A percentile compares a stretch with the other conserved stretches of the same genome.
Evolutionary conservation across 2,888 invertebrate genomes (phyloP).

Genomic region (Cerastis rubricosa): DNA sequence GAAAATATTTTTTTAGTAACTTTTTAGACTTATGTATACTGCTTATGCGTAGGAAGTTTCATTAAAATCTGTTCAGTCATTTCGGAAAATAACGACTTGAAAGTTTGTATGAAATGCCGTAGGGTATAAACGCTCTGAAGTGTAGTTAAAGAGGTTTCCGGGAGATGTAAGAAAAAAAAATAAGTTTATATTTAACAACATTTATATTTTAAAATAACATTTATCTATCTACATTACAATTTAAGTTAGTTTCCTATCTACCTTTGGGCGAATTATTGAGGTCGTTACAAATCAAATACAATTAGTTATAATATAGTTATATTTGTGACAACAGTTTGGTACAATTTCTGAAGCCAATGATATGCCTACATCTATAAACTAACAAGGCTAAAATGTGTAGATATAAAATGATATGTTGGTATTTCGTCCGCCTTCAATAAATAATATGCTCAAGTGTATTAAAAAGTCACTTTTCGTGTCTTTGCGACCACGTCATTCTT

Average conservation of each 20-base stretch:
- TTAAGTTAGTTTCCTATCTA: conserved; percentile 66
- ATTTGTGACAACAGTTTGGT: conserved; percentile 29
- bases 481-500: not conserved
- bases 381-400: not conserved
- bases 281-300: conserved; percentile 46
- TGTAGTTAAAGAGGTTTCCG: not conserved
- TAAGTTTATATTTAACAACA: conserved; percentile 49
- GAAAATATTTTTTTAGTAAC: too few species aligned
- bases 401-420: conserved; percentile 13
- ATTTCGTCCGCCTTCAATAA: not conserved
- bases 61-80: too few species aligned
- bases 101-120: too few species aligned
- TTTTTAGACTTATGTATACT: too few species aligned
- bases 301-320: conserved; percentile 19
- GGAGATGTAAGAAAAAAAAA: not conserved
- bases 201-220: conserved; percentile 67
- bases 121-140: too few species aligned
- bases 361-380: conserved; percentile 20
- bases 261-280: conserved; percentile 71
- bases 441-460: not conserved
- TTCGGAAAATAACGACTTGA: too few species aligned
- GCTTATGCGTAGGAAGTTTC: too few species aligned
- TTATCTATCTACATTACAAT: conserved; percentile 69
- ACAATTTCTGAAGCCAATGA: not conserved
- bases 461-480: not conserved